phyloP scores from a whole-genome alignment of 2,797 vertebrate species.

The Triplophysa bombifrons region DNA sequence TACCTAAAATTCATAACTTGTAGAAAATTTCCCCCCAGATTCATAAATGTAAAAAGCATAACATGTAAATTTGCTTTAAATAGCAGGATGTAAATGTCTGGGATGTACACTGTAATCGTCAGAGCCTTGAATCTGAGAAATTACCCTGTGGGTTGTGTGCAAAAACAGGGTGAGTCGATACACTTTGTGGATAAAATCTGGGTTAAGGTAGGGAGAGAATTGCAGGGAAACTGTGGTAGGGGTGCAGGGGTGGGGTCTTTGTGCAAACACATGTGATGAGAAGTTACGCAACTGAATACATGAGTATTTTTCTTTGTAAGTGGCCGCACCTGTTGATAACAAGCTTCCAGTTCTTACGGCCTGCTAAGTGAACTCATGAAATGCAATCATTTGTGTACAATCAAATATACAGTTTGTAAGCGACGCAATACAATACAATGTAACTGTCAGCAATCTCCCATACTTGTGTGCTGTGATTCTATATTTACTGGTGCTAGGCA shows the following conservation, averaged over 20 bases:
- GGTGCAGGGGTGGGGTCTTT: constrained; percentile 36
- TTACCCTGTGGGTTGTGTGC: constrained; percentile 20
- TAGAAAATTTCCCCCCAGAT: not conserved
- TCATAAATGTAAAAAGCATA: not conserved
- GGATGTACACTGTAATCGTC: constrained; percentile 24
- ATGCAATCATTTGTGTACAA: not conserved
- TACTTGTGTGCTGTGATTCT: not conserved
- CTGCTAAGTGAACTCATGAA: not conserved
- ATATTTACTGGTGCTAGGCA: not conserved
- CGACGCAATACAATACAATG: not conserved
- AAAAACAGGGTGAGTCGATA: constrained; percentile 28
- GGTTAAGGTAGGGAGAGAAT: constrained; percentile 32
- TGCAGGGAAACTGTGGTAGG: constrained; percentile 40
- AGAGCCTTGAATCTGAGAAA: constrained; percentile 35
- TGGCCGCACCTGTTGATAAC: constrained; percentile 4
- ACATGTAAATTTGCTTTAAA: constrained; percentile 25
- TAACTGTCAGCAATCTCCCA: not conserved
- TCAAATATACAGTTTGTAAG: not conserved
- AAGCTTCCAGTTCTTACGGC: not conserved
- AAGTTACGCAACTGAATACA: constrained; percentile 30
- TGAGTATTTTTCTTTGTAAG: constrained; percentile 18
- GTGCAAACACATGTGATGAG: constrained; percentile 31
- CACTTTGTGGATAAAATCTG: constrained; percentile 13
- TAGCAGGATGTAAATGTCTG: constrained; percentile 26
- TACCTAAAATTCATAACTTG: not conserved